Percentiles rank a stretch among this genome's conserved stretches.
phyloP scores from a whole-genome alignment of 2,888 invertebrate species.

The Scelioninae gen. 1 region DNA sequence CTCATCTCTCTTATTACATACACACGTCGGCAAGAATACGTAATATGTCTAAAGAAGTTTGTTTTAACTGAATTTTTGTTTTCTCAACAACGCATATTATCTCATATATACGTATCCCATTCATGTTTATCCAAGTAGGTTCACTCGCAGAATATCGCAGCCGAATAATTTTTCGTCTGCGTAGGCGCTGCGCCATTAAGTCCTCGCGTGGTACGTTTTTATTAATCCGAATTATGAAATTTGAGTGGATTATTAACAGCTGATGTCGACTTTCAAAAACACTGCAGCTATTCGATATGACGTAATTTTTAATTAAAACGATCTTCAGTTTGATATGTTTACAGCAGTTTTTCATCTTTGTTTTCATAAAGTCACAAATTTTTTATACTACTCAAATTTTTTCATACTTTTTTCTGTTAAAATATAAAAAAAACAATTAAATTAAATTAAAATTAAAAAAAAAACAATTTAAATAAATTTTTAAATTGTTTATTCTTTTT shows the following conservation, averaged over 20 bases:
- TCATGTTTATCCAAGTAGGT: conserved; percentile 49
- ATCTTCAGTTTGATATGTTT: too few relatives aligned
- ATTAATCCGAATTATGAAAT: conserved; percentile 40
- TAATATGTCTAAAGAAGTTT: neutral
- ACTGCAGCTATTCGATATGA: neutral
- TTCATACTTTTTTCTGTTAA: too few relatives aligned
- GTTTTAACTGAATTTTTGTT: conserved; percentile 1
- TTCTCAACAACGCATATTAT: conserved; percentile 31
- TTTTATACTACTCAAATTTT: too few relatives aligned
- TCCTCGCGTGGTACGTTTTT: conserved; percentile 49
- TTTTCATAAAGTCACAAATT: too few relatives aligned
- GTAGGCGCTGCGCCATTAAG: conserved; percentile 21
- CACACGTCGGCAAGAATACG: neutral
- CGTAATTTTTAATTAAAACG: too few relatives aligned
- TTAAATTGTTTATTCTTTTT: too few relatives aligned
- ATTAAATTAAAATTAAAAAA: too few relatives aligned
- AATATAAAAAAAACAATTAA: too few relatives aligned
- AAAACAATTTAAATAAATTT: too few relatives aligned
- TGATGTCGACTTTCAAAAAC: conserved; percentile 14
- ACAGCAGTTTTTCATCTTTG: too few relatives aligned
- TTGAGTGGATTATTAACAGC: conserved; percentile 11
- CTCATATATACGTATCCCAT: conserved; percentile 38
- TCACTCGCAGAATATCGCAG: conserved; percentile 35
- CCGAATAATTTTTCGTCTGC: conserved; percentile 28
- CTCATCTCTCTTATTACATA: neutral